A percentile compares a stretch with the other conserved stretches of the same genome.
Evolutionary conservation across 2,113 vertebrate genomes (phyloP).

Genomic region (Chlamydotis undulata): DNA sequence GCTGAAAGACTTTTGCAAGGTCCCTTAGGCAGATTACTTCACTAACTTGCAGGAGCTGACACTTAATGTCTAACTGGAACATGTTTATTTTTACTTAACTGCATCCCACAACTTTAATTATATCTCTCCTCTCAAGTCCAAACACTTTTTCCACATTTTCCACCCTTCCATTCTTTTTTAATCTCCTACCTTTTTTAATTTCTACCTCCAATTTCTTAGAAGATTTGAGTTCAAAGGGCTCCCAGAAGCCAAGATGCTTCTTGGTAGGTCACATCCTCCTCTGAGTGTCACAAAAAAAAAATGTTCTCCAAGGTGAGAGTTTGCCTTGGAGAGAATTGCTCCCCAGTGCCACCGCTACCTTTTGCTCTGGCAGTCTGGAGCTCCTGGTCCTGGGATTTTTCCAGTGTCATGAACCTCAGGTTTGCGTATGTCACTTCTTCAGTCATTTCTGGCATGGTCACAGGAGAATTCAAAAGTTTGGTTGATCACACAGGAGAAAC

Average conservation of each 20-base stretch:
- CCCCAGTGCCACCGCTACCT: conserved; percentile 23
- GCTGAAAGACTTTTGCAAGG: neutral
- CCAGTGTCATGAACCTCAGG: conserved; percentile 4
- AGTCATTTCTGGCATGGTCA: conserved; percentile 1
- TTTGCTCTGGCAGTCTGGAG: neutral
- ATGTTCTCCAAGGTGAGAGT: neutral
- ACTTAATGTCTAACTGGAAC: neutral
- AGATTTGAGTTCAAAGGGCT: neutral
- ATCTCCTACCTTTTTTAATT: neutral
- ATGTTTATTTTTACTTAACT: neutral
- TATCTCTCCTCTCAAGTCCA: neutral
- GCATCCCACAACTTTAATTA: neutral
- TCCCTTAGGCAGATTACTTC: neutral
- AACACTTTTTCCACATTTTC: neutral
- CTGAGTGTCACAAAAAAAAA: neutral
- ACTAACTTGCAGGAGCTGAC: neutral
- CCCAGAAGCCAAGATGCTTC: neutral
- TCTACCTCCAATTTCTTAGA: neutral
- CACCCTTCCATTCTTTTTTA: neutral
- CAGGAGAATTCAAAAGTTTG: neutral
- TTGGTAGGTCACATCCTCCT: neutral
- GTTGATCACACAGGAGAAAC: neutral
- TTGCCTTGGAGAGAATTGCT: neutral
- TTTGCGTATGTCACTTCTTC: conserved; percentile 51
- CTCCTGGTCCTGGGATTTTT: conserved; percentile 10